Percentiles rank a stretch among this genome's conserved stretches.
Evolutionary conservation across 2,888 invertebrate species (phyloP).

Genomic region (Drosophila barbarae): DNA sequence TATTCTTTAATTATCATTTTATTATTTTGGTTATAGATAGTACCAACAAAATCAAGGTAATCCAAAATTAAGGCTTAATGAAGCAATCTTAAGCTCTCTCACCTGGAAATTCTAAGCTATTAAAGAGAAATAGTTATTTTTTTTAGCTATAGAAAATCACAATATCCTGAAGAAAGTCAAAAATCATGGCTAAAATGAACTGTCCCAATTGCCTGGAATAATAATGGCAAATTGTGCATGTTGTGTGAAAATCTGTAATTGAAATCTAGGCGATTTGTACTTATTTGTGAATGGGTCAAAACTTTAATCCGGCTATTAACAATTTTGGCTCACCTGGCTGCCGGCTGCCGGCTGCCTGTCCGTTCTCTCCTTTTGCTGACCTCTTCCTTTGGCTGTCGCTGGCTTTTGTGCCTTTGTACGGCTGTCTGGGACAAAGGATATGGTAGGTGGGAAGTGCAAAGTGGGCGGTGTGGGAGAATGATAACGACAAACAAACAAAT

Average conservation of each 20-base stretch:
- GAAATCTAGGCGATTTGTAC: constrained; percentile 9
- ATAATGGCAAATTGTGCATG: not conserved
- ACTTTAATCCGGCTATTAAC: constrained; percentile 38
- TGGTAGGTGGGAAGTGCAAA: constrained; percentile 35
- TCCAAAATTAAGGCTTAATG: not conserved
- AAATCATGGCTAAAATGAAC: not conserved
- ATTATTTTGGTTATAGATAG: no score
- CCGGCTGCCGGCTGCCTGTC: not conserved
- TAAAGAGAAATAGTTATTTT: not conserved
- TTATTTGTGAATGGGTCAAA: constrained; percentile 17
- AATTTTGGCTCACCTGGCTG: constrained; percentile 26
- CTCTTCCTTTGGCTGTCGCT: constrained; percentile 37
- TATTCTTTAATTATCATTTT: no score
- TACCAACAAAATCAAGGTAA: no score
- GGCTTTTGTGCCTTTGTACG: constrained; percentile 40
- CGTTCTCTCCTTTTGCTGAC: constrained; percentile 18
- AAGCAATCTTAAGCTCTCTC: not conserved
- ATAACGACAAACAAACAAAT: constrained; percentile 73
- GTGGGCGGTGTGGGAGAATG: constrained; percentile 58
- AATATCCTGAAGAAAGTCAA: not conserved
- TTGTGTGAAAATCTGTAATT: constrained; percentile 11
- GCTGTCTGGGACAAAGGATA: constrained; percentile 39
- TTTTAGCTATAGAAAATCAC: not conserved
- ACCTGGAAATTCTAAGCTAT: not conserved
- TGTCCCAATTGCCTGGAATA: not conserved